phyloP scores from a whole-genome alignment of 2,888 invertebrate species.

The Ormyrus thymus region DNA sequence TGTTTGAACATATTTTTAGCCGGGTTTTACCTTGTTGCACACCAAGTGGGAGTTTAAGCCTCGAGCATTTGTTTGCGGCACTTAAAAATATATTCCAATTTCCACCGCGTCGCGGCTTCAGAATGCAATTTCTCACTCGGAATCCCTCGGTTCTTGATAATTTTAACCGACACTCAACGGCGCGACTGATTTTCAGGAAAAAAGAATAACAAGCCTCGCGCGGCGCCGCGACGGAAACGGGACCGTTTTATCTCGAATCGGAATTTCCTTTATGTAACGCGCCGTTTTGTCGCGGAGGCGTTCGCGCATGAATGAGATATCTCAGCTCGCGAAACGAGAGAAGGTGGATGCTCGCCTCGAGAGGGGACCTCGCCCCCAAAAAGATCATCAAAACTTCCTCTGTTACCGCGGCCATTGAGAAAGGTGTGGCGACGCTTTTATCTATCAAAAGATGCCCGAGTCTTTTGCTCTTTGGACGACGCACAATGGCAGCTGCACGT shows the following conservation, averaged over 20 bases:
- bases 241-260: background rate
- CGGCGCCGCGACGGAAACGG: background rate
- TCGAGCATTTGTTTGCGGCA: too few relatives aligned
- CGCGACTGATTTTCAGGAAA: too few relatives aligned
- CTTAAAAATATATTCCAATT: too few relatives aligned
- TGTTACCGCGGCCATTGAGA: background rate
- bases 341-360: background rate
- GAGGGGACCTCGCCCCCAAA: background rate
- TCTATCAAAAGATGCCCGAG: background rate
- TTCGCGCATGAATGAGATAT: slow-evolving; percentile 2
- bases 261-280: background rate
- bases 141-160: too few relatives aligned
- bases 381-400: background rate
- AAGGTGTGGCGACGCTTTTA: background rate
- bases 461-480: background rate
- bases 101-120: too few relatives aligned
- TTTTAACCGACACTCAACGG: too few relatives aligned
- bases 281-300: background rate
- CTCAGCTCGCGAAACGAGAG: background rate
- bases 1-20: too few relatives aligned
- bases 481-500: background rate
- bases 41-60: too few relatives aligned
- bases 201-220: too few relatives aligned
- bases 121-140: too few relatives aligned
- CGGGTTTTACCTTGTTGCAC: too few relatives aligned